These are phyloP conservation scores for Ophraella communa DNA, from an alignment of 2,888 invertebrate species.

Conservation along the genomic window DNA sequence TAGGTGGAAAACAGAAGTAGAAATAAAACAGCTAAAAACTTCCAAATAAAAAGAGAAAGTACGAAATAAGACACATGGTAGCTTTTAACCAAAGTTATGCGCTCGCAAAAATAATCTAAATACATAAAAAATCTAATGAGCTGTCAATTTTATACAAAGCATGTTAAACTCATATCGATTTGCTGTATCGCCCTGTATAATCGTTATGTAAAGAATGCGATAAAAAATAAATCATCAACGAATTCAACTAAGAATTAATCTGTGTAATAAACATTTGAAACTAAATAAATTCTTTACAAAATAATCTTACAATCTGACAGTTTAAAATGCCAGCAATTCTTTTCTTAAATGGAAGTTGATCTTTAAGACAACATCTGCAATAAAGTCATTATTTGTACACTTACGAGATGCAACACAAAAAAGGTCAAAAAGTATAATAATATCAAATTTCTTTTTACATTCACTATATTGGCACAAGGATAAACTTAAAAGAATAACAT, in stretches of 20 bases:
- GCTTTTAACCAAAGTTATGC: too few species aligned
- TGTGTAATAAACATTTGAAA: constrained; percentile 5
- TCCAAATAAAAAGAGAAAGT: too few species aligned
- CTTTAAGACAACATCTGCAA: constrained; percentile 41
- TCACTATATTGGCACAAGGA: constrained; percentile 5
- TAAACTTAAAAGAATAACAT: not conserved
- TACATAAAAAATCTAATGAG: too few species aligned
- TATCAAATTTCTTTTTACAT: constrained; percentile 10
- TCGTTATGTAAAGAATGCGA: not conserved
- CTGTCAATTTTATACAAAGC: too few species aligned
- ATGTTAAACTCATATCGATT: too few species aligned
- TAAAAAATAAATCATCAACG: not conserved
- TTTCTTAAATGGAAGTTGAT: constrained; percentile 41
- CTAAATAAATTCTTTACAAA: constrained; percentile 14
- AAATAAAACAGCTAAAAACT: too few species aligned
- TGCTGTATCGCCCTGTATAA: not conserved
- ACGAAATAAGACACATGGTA: too few species aligned
- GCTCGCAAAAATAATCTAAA: too few species aligned
- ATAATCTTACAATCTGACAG: constrained; percentile 20
- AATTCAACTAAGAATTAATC: not conserved
- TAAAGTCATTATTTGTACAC: constrained; percentile 41
- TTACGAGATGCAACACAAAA: constrained; percentile 37
- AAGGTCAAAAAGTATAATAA: constrained; percentile 32
- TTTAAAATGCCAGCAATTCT: constrained; percentile 28
- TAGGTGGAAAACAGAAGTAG: too few species aligned